Base-by-base conservation (phyloP, 2,113 vertebrate species). In the Gadus macrocephalus region DNA sequence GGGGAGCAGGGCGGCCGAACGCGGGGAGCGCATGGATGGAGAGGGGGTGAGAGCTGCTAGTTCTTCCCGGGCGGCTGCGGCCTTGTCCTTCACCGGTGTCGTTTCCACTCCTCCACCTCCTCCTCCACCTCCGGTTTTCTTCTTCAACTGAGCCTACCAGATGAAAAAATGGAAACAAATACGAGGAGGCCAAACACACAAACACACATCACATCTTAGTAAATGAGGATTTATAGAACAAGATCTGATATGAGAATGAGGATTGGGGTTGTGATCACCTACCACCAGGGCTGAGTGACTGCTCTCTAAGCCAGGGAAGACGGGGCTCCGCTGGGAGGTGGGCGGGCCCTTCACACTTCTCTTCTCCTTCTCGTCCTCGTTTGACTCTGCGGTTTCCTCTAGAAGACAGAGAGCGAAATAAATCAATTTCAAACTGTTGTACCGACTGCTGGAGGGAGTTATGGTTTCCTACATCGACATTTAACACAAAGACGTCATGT, bases 141-240 rank as follows among this genome's bases (percentile, higher is more conserved):
- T 95, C 80, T 93, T 91, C 63, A 97, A 79, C 1, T 95, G 93
- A 60, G 94, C 94, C 96, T 98, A n/a, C 31, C 31, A 35, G 3
- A 35, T 35, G 31, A 35, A 35, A 35, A 3, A 35, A 35, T 35
- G 2, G 31, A 35, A 35, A 35, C 31, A 35, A 35, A 35, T 35
- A 35, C 4, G 6, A 35, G 42, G 42, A 49, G 42, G 12, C 42
- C 42, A 49, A 14, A 49, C 42, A 49, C 42, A 49, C 42, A 49
- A 20, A 20, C 59, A 61, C 59, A 19, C 17, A 12, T 59, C 58
- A 60, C 17, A 19, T 20, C 22, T 63, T 3, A 16, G 16, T 11
- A 27, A 35, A 35, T 35, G 31, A 49, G 42, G 42, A 12, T 49
- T 49, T 49, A 49, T 49, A 49, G 9, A 49, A 49, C 42, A 12